These are phyloP conservation scores for Cotesia glomerata DNA, from an alignment of 1,140 invertebrate species.

Conservation along the genomic window DNA sequence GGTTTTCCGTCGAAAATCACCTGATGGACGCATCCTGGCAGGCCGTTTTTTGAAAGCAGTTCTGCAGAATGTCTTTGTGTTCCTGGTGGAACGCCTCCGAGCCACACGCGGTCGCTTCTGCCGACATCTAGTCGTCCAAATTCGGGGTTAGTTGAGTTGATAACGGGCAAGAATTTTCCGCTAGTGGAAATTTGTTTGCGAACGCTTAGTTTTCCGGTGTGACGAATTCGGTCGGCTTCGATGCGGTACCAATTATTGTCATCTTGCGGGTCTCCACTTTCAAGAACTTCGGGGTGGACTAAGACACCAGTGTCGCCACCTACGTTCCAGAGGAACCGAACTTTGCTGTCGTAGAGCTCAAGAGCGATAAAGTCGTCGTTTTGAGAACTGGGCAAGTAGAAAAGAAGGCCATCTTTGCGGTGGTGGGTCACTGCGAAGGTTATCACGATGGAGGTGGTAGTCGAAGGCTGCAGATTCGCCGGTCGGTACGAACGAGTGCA, in stretches of 20 bases:
- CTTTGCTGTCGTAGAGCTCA: conserved; percentile 78
- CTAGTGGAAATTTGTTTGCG: conserved; percentile 56
- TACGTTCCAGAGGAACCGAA: conserved; percentile 79
- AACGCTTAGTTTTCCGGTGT: conserved; percentile 67
- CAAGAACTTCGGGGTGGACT: conserved; percentile 69
- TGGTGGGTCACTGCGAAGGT: conserved; percentile 70
- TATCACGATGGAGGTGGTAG: conserved; percentile 74
- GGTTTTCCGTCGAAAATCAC: conserved; percentile 77
- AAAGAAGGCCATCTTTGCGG: conserved; percentile 69
- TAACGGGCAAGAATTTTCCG: conserved; percentile 50
- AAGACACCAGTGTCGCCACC: conserved; percentile 72
- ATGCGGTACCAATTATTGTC: conserved; percentile 78
- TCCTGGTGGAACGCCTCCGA: conserved; percentile 64
- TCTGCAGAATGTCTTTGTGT: conserved; percentile 60
- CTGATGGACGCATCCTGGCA: conserved; percentile 81
- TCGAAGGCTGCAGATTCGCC: conserved; percentile 69
- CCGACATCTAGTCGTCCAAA: conserved; percentile 65
- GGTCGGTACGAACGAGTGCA: conserved; percentile 79
- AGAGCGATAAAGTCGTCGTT: conserved; percentile 78
- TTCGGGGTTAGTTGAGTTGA: conserved; percentile 60
- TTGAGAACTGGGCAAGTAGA: conserved; percentile 71
- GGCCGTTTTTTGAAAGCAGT: conserved; percentile 61
- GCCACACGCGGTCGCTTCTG: conserved; percentile 63
- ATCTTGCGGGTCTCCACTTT: conserved; percentile 66
- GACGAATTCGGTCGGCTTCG: conserved; percentile 69